phyloP scores from a whole-genome alignment of 1,140 invertebrate genomes.

The Pogonomyrmex barbatus region DNA sequence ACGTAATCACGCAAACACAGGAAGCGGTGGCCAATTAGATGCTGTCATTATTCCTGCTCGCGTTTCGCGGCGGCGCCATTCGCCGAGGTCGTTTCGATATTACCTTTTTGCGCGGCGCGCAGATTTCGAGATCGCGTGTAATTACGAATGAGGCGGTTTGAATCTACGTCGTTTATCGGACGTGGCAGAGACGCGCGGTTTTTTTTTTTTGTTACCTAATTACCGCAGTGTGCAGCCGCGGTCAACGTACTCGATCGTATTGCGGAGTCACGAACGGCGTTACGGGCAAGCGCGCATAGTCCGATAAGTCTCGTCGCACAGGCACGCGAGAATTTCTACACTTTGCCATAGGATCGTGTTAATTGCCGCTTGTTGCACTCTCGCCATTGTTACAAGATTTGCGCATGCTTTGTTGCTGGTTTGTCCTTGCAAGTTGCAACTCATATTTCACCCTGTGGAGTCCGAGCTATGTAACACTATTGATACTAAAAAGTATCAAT shows the following conservation, averaged over 20 bases:
- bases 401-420: slow-evolving; percentile 14
- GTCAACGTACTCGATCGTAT: slow-evolving; percentile 57
- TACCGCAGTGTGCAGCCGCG: slow-evolving; percentile 19
- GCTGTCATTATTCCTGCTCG: slow-evolving; percentile 62
- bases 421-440: slow-evolving; percentile 14
- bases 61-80: slow-evolving; percentile 26
- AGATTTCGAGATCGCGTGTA: background rate
- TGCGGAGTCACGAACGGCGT: slow-evolving; percentile 62
- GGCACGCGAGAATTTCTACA: slow-evolving; percentile 45
- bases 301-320: slow-evolving; percentile 60
- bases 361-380: slow-evolving; percentile 46
- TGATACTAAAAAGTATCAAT: background rate
- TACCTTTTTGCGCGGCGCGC: background rate
- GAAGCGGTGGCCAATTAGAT: slow-evolving; percentile 72
- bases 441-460: background rate
- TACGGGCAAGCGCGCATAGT: slow-evolving; percentile 22
- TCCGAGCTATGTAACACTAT: background rate
- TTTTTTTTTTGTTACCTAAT: slow-evolving; percentile 53
- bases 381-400: background rate
- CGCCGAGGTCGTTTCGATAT: background rate
- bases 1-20: slow-evolving; percentile 72
- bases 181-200: background rate
- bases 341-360: slow-evolving; percentile 17
- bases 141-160: background rate
- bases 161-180: background rate